Percentiles rank a stretch among this genome's conserved stretches.
Evolutionary conservation across 2,888 invertebrate species (phyloP).

Genomic region (Leucozona laternaria): DNA sequence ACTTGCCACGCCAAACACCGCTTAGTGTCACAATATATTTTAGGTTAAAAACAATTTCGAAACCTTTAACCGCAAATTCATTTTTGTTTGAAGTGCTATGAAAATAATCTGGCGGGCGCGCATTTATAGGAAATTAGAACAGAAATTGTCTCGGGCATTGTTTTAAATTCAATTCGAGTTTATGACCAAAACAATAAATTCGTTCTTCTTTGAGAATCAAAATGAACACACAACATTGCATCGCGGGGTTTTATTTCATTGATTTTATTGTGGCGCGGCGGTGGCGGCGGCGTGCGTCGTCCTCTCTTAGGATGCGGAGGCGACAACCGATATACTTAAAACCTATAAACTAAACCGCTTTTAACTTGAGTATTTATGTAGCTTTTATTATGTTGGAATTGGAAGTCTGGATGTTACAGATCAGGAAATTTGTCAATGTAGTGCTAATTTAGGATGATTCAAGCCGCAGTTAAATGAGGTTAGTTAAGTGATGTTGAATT

Average conservation of each 20-base stretch:
- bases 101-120: not conserved
- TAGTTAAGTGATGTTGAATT: not conserved
- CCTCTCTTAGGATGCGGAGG: not conserved
- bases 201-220: not conserved
- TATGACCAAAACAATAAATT: slow-evolving; percentile 1
- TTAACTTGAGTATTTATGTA: not conserved
- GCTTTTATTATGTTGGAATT: not conserved
- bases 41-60: slow-evolving; percentile 58
- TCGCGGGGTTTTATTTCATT: not conserved
- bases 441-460: not conserved
- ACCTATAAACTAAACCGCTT: not conserved
- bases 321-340: not conserved
- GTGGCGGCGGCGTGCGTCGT: too few relatives aligned
- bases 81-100: slow-evolving; percentile 34
- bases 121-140: not conserved
- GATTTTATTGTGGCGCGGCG: not conserved
- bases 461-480: not conserved
- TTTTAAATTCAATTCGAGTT: slow-evolving; percentile 13
- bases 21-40: slow-evolving; percentile 22
- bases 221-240: not conserved
- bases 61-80: slow-evolving; percentile 61
- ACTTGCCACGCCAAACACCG: not conserved
- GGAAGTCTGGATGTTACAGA: not conserved
- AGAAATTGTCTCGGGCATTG: not conserved
- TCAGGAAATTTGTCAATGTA: not conserved